Base-by-base conservation (phyloP, 2,113 vertebrate species). In the Indicator maculatus region DNA sequence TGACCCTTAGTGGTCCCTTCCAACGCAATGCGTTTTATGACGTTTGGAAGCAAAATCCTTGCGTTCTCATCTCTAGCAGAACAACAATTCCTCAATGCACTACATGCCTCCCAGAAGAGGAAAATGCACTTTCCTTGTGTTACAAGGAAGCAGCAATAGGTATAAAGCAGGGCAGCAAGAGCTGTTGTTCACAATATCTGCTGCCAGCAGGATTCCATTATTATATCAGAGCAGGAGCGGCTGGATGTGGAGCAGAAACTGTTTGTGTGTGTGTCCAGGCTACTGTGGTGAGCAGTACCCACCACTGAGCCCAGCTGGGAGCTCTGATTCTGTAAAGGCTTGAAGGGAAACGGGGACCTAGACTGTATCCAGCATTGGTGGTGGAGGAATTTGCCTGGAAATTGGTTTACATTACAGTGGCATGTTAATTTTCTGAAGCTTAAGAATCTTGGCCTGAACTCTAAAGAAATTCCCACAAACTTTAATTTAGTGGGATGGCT, bases 401-500 rank as follows among this genome's bases (percentile, higher is more conserved):
- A 45, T 17, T 5, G 1, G n/a, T 44, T 93, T 31, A 15, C 47
- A 12, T 90, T 65, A 8, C 77, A 65, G 90, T 8, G 53, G 53
- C 27, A 5, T 47, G 61, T 84, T 71, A 11, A 0, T 83, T 79
- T 94, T 24, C n/a, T 82, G 63, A 45, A 87, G 88, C 36, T 91
- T 70, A 36, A 81, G 80, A 81, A 84, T 24, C 66, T 80, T 93
- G 94, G 89, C 87, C 75, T n/a, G 81, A 56, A 33, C 65, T 86
- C 83, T 11, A 63, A 52, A 20, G 75, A 4, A 90, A 92, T 92
- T 67, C 30, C 70, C 86, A 88, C 58, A 78, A 70, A 56, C 11
- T 78, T 88, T 64, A 76, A 92, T 90, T 88, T 45, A 26, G 81
- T 82, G 81, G 86, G 76, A 78, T 77, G 86, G 81, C 65, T 91